phyloP scores from a whole-genome alignment of 2,113 vertebrate species.

The Lamprotornis superbus region DNA sequence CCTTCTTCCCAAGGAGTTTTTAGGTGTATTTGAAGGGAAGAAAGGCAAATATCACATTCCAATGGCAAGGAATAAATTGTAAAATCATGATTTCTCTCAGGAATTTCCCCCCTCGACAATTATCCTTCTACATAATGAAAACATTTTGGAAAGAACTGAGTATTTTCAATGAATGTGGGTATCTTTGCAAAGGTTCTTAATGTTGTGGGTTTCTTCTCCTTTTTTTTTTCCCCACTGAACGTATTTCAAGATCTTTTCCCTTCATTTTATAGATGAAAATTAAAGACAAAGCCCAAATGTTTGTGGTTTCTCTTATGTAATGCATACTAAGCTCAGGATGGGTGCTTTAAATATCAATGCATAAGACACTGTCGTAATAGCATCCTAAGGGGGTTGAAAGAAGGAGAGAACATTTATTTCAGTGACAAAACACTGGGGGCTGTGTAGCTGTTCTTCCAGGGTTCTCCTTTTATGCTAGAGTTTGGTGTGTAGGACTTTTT shows the following conservation, averaged over 20 bases:
- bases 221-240: background rate
- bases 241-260: background rate
- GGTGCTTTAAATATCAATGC: background rate
- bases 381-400: background rate
- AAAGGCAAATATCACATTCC: background rate
- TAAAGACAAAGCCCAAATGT: background rate
- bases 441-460: background rate
- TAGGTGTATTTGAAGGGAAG: background rate
- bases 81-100: background rate
- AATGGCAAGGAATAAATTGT: background rate
- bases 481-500: background rate
- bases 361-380: background rate
- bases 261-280: background rate
- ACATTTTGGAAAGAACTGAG: background rate
- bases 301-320: background rate
- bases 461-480: background rate
- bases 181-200: background rate
- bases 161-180: background rate
- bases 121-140: background rate
- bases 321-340: background rate
- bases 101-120: background rate
- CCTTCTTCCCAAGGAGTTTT: slow-evolving; percentile 3
- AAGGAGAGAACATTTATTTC: background rate
- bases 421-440: background rate
- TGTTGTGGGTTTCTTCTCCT: accelerated